Evolutionary conservation across 2,113 vertebrate species (phyloP), one percentile per base, ranked within the genome.

Genomic region (Pseudopipra pipra): DNA sequence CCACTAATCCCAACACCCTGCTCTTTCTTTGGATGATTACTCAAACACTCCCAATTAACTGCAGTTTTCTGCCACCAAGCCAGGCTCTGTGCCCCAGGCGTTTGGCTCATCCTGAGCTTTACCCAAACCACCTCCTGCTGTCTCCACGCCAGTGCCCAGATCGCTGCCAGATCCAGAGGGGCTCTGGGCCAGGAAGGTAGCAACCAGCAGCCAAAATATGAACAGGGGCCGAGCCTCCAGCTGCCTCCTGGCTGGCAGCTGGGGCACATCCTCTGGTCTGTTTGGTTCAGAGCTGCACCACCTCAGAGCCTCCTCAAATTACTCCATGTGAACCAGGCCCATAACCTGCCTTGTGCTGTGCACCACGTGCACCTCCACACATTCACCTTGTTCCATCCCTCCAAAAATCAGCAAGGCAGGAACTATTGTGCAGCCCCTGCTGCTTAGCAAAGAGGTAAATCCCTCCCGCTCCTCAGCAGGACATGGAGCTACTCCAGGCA

Each of bases 81-180:
- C 73, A 90, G 63, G 62, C 66, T 87, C 25, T 33, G 65, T 63
- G 72, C 86, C 54, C 51, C 2, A 0, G 80, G 83, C 5, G 0
- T 76, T 33, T 86, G 79, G 79, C 67, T n/a, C 43, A 37, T 31
- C 39, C 76, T 0, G 5, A 87, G 51, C 62, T 90, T 75, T 65
- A 85, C 80, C 49, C 93, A 88, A 80, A 83, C 19, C 95, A 68
- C 52, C 82, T 82, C 93, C 82, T 59, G 66, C 56, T 71, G 65
- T n/a, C 76, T 30, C 44, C 44, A 39, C 0, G 0, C 54, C 5
- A 6, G 58, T 43, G 67, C 80, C 74, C 55, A 43, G 31, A 54
- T 31, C 3, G 0, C 43, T 76, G 63, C 85, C 91, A 82, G 85
- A 31, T 9, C 55, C 11, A 3, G 8, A 47, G n/a, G 8, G 22